Percentiles rank a stretch among this genome's conserved stretches.
phyloP scores from a whole-genome alignment of 2,888 invertebrate genomes.

The Podotricha telesiphe region DNA sequence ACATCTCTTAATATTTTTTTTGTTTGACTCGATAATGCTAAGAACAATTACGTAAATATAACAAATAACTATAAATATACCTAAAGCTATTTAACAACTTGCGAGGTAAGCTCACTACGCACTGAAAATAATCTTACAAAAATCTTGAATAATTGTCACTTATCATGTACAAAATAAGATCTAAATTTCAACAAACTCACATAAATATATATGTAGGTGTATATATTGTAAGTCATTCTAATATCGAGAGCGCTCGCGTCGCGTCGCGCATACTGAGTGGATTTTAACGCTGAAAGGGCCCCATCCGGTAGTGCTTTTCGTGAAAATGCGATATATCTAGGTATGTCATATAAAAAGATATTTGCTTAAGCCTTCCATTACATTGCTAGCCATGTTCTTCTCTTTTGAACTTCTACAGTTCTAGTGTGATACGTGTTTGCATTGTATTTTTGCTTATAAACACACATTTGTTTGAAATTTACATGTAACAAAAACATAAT shows the following conservation, averaged over 20 bases:
- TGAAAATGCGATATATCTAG: slow-evolving; percentile 13
- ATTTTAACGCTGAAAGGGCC: slow-evolving; percentile 52
- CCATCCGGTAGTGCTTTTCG: slow-evolving; percentile 28
- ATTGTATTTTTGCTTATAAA: no score
- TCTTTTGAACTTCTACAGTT: not conserved
- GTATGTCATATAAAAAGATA: slow-evolving; percentile 19
- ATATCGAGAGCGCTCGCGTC: slow-evolving; percentile 59
- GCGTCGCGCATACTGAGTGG: slow-evolving; percentile 65
- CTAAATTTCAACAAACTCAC: slow-evolving; percentile 34
- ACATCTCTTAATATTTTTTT: no score
- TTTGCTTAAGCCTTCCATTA: slow-evolving; percentile 2
- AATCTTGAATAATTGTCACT: no score
- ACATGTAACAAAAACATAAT: no score
- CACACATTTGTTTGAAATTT: no score
- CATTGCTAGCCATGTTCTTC: not conserved
- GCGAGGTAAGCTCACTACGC: no score
- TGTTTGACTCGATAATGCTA: no score
- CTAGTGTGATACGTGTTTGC: no score
- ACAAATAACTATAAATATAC: no score
- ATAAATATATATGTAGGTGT: not conserved
- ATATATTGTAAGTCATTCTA: slow-evolving; percentile 49
- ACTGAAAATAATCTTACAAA: no score
- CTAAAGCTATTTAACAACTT: no score
- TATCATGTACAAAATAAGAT: slow-evolving; percentile 12
- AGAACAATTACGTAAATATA: no score